phyloP scores from a whole-genome alignment of 2,888 invertebrate genomes.

The Eucriotettix oculatus region DNA sequence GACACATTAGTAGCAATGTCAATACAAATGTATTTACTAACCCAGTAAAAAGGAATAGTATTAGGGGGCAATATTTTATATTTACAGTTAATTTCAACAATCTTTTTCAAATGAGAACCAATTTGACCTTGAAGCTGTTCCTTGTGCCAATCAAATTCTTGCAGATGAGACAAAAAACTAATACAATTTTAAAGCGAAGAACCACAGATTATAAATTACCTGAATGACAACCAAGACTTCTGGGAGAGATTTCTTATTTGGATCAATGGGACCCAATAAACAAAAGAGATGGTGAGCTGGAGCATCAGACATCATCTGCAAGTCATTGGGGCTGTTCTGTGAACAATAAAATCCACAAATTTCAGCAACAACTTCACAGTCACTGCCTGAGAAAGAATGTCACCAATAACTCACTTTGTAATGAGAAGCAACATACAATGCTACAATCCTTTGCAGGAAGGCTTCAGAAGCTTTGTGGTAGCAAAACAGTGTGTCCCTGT shows the following conservation, averaged over 20 bases:
- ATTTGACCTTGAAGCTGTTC: too few relatives aligned
- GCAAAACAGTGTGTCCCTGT: slow-evolving; percentile 86
- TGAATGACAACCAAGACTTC: slow-evolving; percentile 90
- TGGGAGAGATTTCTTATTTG: slow-evolving; percentile 52
- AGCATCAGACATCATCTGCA: slow-evolving; percentile 96
- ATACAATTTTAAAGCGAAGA: too few relatives aligned
- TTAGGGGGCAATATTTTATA: too few relatives aligned
- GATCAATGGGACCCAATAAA: slow-evolving; percentile 69
- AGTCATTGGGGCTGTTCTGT: slow-evolving; percentile 92
- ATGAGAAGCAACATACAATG: slow-evolving; percentile 92
- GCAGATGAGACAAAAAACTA: too few relatives aligned
- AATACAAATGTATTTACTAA: too few relatives aligned
- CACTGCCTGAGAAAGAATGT: neutral
- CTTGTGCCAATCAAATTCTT: too few relatives aligned
- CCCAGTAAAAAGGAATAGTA: too few relatives aligned
- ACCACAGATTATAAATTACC: slow-evolving; percentile 22
- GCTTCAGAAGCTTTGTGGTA: slow-evolving; percentile 86
- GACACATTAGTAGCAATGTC: too few relatives aligned
- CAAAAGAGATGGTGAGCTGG: slow-evolving; percentile 97
- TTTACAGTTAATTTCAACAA: too few relatives aligned
- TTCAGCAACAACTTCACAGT: neutral
- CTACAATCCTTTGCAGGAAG: slow-evolving; percentile 81
- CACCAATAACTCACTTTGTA: slow-evolving; percentile 55
- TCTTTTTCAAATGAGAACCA: too few relatives aligned
- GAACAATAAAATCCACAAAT: slow-evolving; percentile 12